Evolutionary conservation across 1,140 invertebrate genomes (phyloP).

Genomic region (Hetaerina americana): DNA sequence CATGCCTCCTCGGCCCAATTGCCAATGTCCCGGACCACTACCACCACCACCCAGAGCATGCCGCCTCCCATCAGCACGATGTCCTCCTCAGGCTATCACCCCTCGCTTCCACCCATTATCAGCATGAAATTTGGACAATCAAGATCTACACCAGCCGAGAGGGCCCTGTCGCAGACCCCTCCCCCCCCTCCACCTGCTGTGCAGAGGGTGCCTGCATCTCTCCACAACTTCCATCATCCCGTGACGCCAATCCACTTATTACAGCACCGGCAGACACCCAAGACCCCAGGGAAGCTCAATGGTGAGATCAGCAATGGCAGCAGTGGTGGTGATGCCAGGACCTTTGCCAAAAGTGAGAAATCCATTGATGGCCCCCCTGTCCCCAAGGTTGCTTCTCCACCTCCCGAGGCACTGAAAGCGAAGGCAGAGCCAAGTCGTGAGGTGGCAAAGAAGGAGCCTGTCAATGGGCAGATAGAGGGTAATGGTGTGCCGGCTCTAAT

Average conservation of each 20-base stretch:
- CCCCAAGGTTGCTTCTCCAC: background rate
- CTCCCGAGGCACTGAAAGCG: background rate
- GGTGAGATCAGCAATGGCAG: background rate
- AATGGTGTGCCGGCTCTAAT: background rate
- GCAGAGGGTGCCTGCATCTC: slow-evolving; percentile 26
- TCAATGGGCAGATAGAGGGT: background rate
- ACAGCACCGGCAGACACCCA: background rate
- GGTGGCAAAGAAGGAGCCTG: background rate
- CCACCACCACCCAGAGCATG: background rate
- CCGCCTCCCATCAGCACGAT: slow-evolving; percentile 24
- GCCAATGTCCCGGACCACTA: no score
- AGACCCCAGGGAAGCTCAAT: background rate
- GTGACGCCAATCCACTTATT: background rate
- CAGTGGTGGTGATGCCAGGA: no score
- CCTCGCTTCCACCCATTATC: slow-evolving; percentile 28
- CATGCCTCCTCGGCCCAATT: background rate
- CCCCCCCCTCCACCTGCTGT: slow-evolving; percentile 25
- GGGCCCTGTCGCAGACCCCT: slow-evolving; percentile 8
- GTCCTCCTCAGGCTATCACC: slow-evolving; percentile 32
- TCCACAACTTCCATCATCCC: background rate
- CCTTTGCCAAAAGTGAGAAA: background rate
- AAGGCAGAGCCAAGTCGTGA: background rate
- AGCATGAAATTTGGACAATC: slow-evolving; percentile 25
- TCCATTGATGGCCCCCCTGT: background rate
- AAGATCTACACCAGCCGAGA: slow-evolving; percentile 10